Evolutionary conservation across 2,113 vertebrate genomes (phyloP).

Genomic region (Mungos mungo): DNA sequence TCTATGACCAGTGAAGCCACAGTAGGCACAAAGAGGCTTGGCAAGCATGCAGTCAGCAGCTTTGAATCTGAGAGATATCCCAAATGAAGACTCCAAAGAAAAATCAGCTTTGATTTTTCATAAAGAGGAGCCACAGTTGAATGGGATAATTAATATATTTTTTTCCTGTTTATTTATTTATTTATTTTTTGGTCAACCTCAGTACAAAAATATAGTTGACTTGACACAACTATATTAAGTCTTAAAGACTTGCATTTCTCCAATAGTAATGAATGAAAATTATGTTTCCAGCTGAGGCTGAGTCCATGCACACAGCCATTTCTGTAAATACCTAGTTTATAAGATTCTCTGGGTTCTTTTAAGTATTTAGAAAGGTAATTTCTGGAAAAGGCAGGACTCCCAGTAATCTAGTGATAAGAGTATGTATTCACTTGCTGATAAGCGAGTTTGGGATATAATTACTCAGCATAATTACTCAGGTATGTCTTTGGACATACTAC

Average conservation of each 20-base stretch:
- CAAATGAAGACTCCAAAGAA: not conserved
- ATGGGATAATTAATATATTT: slow-evolving; percentile 35
- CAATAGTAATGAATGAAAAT: slow-evolving; percentile 9
- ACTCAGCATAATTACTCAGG: not conserved
- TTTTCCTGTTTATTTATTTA: slow-evolving; percentile 62
- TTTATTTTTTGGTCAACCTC: slow-evolving; percentile 57
- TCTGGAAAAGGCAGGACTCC: not conserved
- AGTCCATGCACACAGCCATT: not conserved
- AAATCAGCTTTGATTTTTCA: not conserved
- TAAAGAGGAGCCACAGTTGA: slow-evolving; percentile 47
- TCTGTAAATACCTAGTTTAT: not conserved
- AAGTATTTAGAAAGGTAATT: not conserved
- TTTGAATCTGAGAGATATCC: not conserved
- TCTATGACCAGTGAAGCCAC: not conserved
- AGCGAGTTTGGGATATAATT: not conserved
- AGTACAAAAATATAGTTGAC: slow-evolving; percentile 86
- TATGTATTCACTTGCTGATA: not conserved
- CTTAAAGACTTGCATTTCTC: slow-evolving; percentile 39
- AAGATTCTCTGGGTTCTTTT: not conserved
- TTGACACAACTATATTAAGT: slow-evolving; percentile 74
- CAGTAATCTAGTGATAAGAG: not conserved
- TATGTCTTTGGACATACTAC: not conserved
- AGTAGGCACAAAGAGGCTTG: not conserved
- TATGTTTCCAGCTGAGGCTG: not conserved
- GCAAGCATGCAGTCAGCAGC: not conserved